These are phyloP conservation scores for Columba janthina DNA, from an alignment of 2,113 vertebrate species.

Conservation along the genomic window DNA sequence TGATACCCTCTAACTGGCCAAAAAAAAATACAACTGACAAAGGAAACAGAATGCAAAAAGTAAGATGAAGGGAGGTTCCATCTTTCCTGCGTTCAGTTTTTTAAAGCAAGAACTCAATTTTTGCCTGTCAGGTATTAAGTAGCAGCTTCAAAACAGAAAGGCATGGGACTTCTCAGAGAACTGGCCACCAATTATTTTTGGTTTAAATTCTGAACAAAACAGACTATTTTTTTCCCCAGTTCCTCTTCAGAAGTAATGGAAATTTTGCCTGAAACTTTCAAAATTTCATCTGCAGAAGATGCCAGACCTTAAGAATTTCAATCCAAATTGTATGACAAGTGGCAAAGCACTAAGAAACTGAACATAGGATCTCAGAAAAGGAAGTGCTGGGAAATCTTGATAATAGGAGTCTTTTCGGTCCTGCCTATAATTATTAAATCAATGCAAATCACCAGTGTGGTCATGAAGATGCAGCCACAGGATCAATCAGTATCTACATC, in stretches of 20 bases:
- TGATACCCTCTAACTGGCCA: neutral
- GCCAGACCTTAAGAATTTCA: neutral
- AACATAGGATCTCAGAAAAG: neutral
- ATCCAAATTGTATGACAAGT: neutral
- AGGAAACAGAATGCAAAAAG: neutral
- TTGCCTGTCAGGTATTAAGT: neutral
- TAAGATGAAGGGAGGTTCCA: neutral
- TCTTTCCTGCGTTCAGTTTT: neutral
- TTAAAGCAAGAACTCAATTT: neutral
- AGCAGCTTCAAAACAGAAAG: neutral
- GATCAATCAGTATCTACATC: neutral
- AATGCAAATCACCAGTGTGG: neutral
- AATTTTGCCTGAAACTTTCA: neutral
- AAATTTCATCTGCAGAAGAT: neutral
- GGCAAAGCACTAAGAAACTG: neutral
- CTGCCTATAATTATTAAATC: neutral
- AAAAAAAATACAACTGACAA: neutral
- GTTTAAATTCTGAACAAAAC: neutral
- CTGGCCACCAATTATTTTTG: neutral
- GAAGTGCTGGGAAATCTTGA: neutral
- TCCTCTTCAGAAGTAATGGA: neutral
- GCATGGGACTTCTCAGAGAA: neutral
- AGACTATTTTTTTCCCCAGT: neutral
- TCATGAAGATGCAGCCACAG: neutral
- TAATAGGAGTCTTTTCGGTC: neutral